Conservation (phyloP, 2,113 vertebrate species). For the Plecotus auritus region DNA sequence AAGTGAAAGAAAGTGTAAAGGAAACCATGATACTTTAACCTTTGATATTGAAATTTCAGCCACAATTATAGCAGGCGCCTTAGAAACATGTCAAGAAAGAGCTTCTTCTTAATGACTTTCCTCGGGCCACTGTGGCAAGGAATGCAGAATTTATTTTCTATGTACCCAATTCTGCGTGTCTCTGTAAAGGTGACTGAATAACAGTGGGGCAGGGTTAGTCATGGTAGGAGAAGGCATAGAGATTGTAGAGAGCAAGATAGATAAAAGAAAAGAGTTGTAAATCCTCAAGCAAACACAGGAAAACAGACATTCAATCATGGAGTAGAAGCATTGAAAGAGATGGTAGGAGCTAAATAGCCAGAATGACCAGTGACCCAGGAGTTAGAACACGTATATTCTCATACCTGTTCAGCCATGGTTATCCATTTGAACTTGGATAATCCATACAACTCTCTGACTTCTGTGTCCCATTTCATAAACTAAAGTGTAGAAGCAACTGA, state of each 20-base stretch:
- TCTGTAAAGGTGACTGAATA: not conserved
- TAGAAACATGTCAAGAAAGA: slow-evolving; percentile 31
- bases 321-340: not conserved
- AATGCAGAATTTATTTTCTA: slow-evolving; percentile 25
- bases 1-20: slow-evolving; percentile 46
- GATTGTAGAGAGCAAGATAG: not conserved
- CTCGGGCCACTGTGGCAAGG: not conserved
- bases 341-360: not conserved
- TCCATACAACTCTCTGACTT: not conserved
- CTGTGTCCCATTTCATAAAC: not conserved
- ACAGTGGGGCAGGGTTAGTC: not conserved
- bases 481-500: not conserved
- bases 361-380: not conserved
- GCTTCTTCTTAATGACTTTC: slow-evolving; percentile 36
- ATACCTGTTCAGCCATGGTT: not conserved
- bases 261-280: not conserved
- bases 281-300: not conserved
- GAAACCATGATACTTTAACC: slow-evolving; percentile 37
- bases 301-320: not conserved
- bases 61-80: not conserved
- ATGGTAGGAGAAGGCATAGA: not conserved
- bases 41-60: slow-evolving; percentile 52
- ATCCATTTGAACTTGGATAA: not conserved
- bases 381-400: not conserved
- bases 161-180: not conserved